phyloP scores from a whole-genome alignment of 1,140 invertebrate genomes.

The Euschistus heros region DNA sequence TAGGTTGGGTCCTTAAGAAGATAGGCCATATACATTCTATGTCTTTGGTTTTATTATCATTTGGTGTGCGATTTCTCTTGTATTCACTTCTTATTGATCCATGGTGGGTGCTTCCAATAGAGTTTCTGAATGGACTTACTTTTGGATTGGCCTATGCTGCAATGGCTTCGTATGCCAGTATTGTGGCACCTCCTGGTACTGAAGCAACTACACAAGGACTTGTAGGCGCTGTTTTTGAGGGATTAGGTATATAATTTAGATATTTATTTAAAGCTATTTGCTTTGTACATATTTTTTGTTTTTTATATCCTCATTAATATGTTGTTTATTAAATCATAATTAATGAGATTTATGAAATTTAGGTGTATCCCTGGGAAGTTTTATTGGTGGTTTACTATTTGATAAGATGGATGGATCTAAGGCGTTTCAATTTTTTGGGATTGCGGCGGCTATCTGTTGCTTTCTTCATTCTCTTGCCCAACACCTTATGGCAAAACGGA shows the following conservation, averaged over 20 bases:
- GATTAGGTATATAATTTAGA: slow-evolving; percentile 47
- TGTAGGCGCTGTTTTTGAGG: slow-evolving; percentile 75
- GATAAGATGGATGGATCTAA: slow-evolving; percentile 45
- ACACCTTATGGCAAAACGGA: slow-evolving; percentile 38
- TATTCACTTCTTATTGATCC: slow-evolving; percentile 72
- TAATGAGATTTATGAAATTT: slow-evolving; percentile 8
- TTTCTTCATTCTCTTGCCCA: slow-evolving; percentile 49
- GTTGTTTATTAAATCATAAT: background rate
- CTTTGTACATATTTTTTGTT: background rate
- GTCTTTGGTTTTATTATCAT: slow-evolving; percentile 64
- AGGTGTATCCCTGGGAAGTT: slow-evolving; percentile 63
- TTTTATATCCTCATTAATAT: slow-evolving; percentile 6
- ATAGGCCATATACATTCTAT: slow-evolving; percentile 74
- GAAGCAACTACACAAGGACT: slow-evolving; percentile 77
- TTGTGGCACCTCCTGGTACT: slow-evolving; percentile 71
- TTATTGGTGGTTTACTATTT: slow-evolving; percentile 57
- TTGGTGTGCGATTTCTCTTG: slow-evolving; percentile 62
- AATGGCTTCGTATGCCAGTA: slow-evolving; percentile 79
- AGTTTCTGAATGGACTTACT: slow-evolving; percentile 75
- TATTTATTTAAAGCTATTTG: background rate
- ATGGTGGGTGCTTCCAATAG: slow-evolving; percentile 73
- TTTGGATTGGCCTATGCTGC: slow-evolving; percentile 81
- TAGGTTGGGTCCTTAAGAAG: slow-evolving; percentile 65
- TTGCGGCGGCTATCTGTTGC: slow-evolving; percentile 49
- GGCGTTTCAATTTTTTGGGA: slow-evolving; percentile 60